These are phyloP conservation scores for Hartigia nigra DNA, from an alignment of 2,888 invertebrate species.

Conservation along the genomic window DNA sequence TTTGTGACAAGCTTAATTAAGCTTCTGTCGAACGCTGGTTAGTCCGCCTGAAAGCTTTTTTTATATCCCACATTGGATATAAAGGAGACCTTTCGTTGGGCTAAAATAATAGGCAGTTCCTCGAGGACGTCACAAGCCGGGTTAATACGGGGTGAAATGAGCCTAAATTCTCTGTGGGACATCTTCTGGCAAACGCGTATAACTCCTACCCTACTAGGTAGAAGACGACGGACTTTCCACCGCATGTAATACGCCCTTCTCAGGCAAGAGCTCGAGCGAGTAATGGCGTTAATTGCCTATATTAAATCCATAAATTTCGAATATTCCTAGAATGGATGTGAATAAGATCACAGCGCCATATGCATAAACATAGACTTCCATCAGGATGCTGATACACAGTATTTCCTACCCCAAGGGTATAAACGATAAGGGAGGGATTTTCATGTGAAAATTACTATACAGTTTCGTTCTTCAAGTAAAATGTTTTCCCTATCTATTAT, in stretches of 20 bases:
- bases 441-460: neutral
- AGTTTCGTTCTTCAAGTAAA: neutral
- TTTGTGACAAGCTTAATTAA: neutral
- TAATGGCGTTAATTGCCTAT: constrained; percentile 25
- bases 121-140: constrained; percentile 5
- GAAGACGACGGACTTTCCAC: neutral
- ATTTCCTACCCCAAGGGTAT: neutral
- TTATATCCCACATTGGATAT: neutral
- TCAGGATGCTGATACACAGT: neutral
- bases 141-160: constrained; percentile 14
- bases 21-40: neutral
- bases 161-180: neutral
- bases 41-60: neutral
- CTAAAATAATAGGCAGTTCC: constrained; percentile 9
- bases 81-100: neutral
- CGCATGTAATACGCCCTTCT: constrained; percentile 7
- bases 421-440: neutral
- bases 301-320: constrained; percentile 24
- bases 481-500: neutral
- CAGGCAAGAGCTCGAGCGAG: neutral
- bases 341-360: neutral
- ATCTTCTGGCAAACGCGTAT: neutral
- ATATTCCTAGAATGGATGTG: constrained; percentile 17
- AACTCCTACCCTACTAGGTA: neutral
- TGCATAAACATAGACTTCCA: neutral